These are phyloP conservation scores for Salarias fasciatus DNA, from an alignment of 2,797 vertebrate species.

Conservation along the genomic window DNA sequence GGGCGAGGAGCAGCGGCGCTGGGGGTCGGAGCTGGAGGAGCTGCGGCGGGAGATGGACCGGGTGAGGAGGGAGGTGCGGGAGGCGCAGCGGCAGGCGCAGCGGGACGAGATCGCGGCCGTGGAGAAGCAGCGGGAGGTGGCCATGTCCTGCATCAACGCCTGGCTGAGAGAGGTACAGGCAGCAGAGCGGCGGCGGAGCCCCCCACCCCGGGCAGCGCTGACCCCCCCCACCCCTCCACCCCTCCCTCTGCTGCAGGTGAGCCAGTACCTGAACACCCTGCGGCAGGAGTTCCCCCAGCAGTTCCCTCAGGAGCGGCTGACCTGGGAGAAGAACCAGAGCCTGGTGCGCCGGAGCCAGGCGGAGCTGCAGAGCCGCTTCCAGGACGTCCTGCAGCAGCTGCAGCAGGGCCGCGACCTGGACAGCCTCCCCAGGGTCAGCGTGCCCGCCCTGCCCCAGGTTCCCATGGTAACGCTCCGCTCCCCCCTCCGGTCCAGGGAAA, in stretches of 20 bases:
- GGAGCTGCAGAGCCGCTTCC: constrained; percentile 69
- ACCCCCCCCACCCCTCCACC: too few relatives aligned
- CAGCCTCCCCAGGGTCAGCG: constrained; percentile 62
- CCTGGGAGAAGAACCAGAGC: constrained; percentile 74
- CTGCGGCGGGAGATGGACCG: constrained; percentile 72
- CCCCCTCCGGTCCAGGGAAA: too few relatives aligned
- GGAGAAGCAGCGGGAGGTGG: constrained; percentile 70
- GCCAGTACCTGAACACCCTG: constrained; percentile 66
- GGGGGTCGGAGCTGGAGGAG: constrained; percentile 74
- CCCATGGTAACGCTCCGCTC: constrained; percentile 63
- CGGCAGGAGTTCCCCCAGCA: constrained; percentile 65
- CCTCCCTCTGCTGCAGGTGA: constrained; percentile 46
- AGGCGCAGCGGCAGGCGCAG: constrained; percentile 55
- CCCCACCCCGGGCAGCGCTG: too few relatives aligned
- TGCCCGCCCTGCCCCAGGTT: constrained; percentile 67
- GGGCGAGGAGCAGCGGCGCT: constrained; percentile 60
- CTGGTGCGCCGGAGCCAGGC: constrained; percentile 49
- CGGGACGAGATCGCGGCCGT: constrained; percentile 69
- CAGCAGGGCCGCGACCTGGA: constrained; percentile 66
- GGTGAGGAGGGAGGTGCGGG: constrained; percentile 60
- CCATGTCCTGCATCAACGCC: constrained; percentile 63
- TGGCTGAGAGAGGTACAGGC: constrained; percentile 73
- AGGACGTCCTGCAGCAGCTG: constrained; percentile 74
- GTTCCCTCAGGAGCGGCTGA: constrained; percentile 38
- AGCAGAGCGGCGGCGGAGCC: too few relatives aligned